Conservation (phyloP, 2,113 vertebrate genomes). For the Pluvianellus socialis region DNA sequence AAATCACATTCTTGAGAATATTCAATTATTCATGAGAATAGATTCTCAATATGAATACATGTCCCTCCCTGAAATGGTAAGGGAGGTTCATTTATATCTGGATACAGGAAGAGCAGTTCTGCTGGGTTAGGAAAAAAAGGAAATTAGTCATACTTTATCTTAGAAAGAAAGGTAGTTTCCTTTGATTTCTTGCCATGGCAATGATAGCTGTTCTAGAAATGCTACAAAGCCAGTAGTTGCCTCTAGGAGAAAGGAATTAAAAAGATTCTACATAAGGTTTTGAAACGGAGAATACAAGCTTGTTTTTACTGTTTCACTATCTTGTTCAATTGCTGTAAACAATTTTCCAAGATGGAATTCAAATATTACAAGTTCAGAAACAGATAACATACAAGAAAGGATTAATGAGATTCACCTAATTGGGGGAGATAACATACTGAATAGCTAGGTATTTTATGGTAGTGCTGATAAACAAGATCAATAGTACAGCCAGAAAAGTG, state of each 20-base stretch:
- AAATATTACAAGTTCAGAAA: conserved; percentile 23
- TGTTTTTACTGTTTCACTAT: neutral
- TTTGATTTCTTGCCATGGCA: neutral
- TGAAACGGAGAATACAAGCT: neutral
- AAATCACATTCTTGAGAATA: neutral
- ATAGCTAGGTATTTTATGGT: conserved; percentile 36
- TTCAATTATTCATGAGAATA: neutral
- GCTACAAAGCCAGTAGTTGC: neutral
- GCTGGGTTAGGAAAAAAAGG: neutral
- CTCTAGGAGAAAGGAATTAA: neutral
- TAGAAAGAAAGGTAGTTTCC: neutral
- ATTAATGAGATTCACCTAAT: conserved; percentile 41
- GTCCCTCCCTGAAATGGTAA: neutral
- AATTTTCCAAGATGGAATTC: conserved; percentile 2
- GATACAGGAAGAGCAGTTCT: neutral
- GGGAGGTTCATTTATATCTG: neutral
- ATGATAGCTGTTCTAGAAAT: neutral
- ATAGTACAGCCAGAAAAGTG: conserved; percentile 44
- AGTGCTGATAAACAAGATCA: conserved; percentile 53
- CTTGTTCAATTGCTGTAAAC: neutral
- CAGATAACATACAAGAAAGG: conserved; percentile 26
- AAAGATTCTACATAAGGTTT: neutral
- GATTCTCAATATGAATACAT: neutral
- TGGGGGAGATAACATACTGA: conserved; percentile 28
- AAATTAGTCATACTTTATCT: neutral